Base-by-base conservation (phyloP, 2,113 vertebrate genomes). In the Vombatus ursinus region DNA sequence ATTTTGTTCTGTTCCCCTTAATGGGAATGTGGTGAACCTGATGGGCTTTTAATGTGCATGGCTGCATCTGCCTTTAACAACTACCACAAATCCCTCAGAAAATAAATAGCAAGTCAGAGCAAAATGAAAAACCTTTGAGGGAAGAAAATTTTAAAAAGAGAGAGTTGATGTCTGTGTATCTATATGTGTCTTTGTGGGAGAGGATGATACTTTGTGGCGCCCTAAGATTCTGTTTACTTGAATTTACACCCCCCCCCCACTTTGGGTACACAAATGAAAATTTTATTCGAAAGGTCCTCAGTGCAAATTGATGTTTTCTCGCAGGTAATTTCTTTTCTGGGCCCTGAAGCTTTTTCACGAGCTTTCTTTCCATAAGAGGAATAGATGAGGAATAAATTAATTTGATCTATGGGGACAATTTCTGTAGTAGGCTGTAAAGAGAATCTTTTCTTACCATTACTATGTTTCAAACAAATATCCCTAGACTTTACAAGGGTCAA, bases 11-110 rank as follows among this genome's bases (percentile, higher is more conserved):
- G 1, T 84, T 84, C 68, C 68, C 68, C n/a, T 44, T 84, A 44
- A 44, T 7, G 68, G 68, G 68, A 84, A 44, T 84, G 68, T 84
- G 68, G n/a, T 84, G n/a, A 84, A 22, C 68, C 16, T 84, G n/a
- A 84, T 84, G 68, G n/a, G 6, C 68, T 84, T 84, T 84, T 84
- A 84, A 84, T 84, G 68, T 84, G 77, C 77, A 53, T 5, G 52
- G 47, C 91, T 97, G 92, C 89, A 92, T 93, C 37, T 31, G 93
- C 92, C 92, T 93, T 93, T 61, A 96, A 96, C 54, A 98, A 94
- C 51, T 95, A 97, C 95, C 92, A 95, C 95, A 96, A 93, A 96
- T 98, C 97, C 95, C 93, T 96, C 95, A 92, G 91, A 94, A 97
- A 98, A 97, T 90, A 94, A 97, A 95, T 92, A 91, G 1, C 8